Percentiles rank a stretch among this genome's conserved stretches.
Conservation (phyloP, 2,113 vertebrate species). For the Zosterops borbonicus region DNA sequence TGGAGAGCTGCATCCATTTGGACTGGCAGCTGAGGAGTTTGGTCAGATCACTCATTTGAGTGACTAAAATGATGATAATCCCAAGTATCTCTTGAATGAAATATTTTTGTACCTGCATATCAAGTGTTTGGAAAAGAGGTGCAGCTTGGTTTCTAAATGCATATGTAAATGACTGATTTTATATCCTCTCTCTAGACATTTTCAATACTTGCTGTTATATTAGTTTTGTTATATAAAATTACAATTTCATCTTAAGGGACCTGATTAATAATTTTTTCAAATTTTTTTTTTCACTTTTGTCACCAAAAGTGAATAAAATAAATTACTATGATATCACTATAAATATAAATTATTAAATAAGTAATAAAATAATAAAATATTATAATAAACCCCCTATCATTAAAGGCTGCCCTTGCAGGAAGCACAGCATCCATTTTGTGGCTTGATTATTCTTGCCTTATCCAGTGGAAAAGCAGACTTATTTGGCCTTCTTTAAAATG, state of each 20-base stretch:
- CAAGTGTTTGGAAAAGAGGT: neutral
- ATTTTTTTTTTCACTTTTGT: neutral
- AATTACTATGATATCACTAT: neutral
- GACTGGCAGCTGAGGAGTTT: fast-evolving
- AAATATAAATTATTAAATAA: no score
- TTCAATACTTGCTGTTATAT: neutral
- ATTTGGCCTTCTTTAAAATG: neutral
- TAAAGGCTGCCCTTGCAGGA: neutral
- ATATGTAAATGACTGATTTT: neutral
- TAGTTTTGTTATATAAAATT: neutral
- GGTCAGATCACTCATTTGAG: neutral
- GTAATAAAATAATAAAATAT: no score
- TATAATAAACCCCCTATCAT: no score
- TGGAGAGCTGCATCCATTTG: neutral
- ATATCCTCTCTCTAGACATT: neutral
- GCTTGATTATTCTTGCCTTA: neutral
- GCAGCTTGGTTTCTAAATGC: neutral
- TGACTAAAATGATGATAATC: neutral
- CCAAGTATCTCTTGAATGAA: neutral
- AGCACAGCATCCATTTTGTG: neutral
- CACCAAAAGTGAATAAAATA: neutral
- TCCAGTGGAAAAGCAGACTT: neutral
- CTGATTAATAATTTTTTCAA: neutral
- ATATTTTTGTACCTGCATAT: neutral
- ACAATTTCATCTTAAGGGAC: neutral